phyloP scores from a whole-genome alignment of 2,888 invertebrate species.

The Nomada lathburiana region DNA sequence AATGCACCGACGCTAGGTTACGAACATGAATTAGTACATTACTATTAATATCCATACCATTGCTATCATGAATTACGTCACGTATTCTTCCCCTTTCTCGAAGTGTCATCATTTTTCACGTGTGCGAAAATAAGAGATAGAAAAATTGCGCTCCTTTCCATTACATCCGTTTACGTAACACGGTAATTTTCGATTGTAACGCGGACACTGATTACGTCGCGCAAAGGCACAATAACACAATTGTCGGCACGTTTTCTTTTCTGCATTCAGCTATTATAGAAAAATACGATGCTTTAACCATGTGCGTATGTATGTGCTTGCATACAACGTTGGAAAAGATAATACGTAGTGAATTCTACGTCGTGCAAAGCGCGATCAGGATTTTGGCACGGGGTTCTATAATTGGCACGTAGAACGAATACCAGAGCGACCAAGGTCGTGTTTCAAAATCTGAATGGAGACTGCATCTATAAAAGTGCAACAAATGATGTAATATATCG shows the following conservation, averaged over 20 bases:
- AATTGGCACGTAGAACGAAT: conserved; percentile 15
- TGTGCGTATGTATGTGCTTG: no score
- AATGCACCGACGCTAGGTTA: no score
- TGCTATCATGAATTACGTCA: background rate
- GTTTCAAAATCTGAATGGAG: conserved; percentile 5
- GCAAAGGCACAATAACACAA: background rate
- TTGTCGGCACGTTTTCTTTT: background rate
- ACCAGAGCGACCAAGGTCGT: background rate
- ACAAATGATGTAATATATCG: background rate
- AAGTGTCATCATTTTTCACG: no score
- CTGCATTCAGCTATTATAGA: background rate
- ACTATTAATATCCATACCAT: no score
- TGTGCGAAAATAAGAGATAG: no score
- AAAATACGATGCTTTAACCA: background rate
- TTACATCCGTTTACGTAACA: conserved; percentile 28
- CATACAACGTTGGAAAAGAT: background rate
- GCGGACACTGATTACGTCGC: conserved; percentile 1
- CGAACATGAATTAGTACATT: background rate
- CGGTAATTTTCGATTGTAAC: conserved; percentile 9
- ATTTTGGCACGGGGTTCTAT: conserved; percentile 8
- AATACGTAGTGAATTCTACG: background rate
- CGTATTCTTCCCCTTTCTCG: background rate
- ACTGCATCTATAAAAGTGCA: background rate
- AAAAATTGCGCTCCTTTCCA: background rate
- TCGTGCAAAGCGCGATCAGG: background rate